A percentile compares a stretch with the other conserved stretches of the same genome.
These are phyloP conservation scores for Papio anubis DNA, from an alignment of 2,113 vertebrate genomes.

Conservation along the genomic window DNA sequence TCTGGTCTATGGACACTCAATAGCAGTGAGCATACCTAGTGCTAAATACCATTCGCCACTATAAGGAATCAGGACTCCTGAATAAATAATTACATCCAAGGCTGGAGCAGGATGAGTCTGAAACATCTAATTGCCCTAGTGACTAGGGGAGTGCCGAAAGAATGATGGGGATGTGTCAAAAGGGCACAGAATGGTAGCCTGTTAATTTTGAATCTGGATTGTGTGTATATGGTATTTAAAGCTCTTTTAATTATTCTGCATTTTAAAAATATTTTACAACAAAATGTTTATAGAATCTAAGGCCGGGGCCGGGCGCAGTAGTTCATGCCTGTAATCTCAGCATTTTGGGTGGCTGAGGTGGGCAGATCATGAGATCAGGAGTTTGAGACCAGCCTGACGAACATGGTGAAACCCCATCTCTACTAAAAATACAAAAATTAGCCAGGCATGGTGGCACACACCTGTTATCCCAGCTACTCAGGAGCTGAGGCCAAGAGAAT, in stretches of 20 bases:
- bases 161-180: neutral
- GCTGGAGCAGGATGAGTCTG: neutral
- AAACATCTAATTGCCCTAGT: neutral
- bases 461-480: too few relatives aligned
- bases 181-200: neutral
- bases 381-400: too few relatives aligned
- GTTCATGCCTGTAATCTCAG: too few relatives aligned
- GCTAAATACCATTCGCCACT: neutral
- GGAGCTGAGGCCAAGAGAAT: too few relatives aligned
- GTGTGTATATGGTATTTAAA: neutral
- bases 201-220: neutral
- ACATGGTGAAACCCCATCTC: too few relatives aligned
- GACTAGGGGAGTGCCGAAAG: neutral
- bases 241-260: neutral
- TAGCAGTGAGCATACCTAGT: neutral
- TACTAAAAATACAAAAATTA: too few relatives aligned
- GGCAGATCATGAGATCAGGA: too few relatives aligned
- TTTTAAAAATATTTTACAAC: slow-evolving; percentile 7
- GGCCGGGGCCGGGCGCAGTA: neutral
- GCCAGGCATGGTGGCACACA: too few relatives aligned
- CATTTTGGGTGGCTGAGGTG: too few relatives aligned
- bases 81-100: neutral
- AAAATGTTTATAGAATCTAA: slow-evolving; percentile 35
- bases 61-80: neutral
- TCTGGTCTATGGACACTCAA: neutral